phyloP scores from a whole-genome alignment of 2,113 vertebrate genomes.

The Indicator maculatus region DNA sequence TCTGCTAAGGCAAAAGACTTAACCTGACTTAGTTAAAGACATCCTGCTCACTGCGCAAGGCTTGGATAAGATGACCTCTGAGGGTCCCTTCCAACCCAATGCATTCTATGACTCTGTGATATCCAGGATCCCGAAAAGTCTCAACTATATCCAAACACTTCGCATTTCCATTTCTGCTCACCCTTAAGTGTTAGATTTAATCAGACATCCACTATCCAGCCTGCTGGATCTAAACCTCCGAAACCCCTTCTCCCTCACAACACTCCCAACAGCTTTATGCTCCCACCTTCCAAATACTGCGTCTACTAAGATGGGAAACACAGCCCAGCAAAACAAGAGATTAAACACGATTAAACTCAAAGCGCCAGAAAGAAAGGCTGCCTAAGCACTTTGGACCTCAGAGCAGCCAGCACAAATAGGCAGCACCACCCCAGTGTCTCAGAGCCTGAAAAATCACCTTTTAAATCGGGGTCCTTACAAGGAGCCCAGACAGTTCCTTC shows the following conservation, averaged over 20 bases:
- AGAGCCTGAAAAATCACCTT: neutral
- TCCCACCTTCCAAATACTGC: rapidly evolving
- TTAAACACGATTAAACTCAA: neutral
- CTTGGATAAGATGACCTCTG: too few species aligned
- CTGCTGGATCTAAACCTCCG: neutral
- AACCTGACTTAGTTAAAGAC: too few species aligned
- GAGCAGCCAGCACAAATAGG: neutral
- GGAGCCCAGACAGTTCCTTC: neutral
- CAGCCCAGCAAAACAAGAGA: neutral
- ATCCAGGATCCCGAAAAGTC: neutral
- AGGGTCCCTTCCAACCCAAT: too few species aligned
- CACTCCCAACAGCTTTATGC: neutral
- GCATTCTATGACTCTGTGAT: neutral
- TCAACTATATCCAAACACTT: rapidly evolving
- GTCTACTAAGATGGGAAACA: neutral
- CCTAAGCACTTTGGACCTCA: neutral
- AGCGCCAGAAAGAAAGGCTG: neutral
- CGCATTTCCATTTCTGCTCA: neutral
- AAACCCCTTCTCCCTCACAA: neutral
- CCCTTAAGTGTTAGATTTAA: neutral
- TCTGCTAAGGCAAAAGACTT: neutral
- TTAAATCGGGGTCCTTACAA: rapidly evolving
- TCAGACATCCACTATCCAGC: neutral
- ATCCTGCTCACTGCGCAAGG: too few species aligned
- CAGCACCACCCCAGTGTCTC: neutral